Base-by-base conservation (phyloP, 2,888 invertebrate genomes). In the Leptura quadrifasciata region DNA sequence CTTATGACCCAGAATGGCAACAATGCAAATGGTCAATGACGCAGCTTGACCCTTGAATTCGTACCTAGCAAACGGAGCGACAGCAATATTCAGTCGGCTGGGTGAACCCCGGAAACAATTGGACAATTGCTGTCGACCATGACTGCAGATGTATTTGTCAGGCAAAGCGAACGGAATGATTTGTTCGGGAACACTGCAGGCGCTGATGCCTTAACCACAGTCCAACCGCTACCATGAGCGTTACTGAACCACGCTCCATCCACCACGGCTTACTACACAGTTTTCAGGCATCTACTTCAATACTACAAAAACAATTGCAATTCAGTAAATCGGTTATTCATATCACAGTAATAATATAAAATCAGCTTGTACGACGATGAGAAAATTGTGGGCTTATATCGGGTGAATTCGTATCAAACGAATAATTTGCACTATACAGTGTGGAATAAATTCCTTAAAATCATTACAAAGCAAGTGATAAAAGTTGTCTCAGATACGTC, bases 81-180 rank as follows among this genome's bases (percentile, higher is more conserved):
- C n/a, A 47, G 47, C n/a, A 47, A 47, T 47, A 47, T 6, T 5
- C n/a, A 47, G 15, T n/a, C n/a, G 47, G 47, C 47, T 47, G 47
- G 57, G 64, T 70, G 67, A 79, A 75, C 61, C 73, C 80, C 83
- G 83, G 84, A 85, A 84, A 84, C 85, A 85, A 86, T 85, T 82
- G 84, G 80, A 80, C 82, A 82, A 83, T 83, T 83, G 83, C 80
- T 79, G 77, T 81, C 78, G 78, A 79, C 79, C 79, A 81, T 79
- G 75, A 81, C 79, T 84, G 82, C 84, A 85, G 84, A 86, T 85
- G 85, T 81, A 85, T 85, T 85, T 85, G 85, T 85, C 85, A 85
- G 83, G 71, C 67, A 52, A 52, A 73, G 69, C 72, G 77, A 73
- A 65, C 72, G 74, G 55, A 79, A 85, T 84, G 84, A 85, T 85